Percentiles rank a stretch among this genome's conserved stretches.
These are phyloP conservation scores for Zosterops pallidus DNA, from an alignment of 2,113 vertebrate genomes.

Conservation along the genomic window DNA sequence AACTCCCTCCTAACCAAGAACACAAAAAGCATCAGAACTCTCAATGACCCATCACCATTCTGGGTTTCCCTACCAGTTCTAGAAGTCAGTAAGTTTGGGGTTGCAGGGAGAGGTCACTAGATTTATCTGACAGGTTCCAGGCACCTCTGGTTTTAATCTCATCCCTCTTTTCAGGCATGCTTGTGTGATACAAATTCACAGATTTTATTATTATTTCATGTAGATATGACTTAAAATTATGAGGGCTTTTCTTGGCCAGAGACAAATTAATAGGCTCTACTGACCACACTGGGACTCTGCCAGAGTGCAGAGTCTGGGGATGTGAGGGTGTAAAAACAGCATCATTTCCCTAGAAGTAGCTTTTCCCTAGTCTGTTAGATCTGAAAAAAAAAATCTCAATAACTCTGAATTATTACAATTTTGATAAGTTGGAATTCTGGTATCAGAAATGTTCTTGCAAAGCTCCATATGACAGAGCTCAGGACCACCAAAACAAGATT, in stretches of 20 bases:
- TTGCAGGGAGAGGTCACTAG: background rate
- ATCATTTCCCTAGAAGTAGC: background rate
- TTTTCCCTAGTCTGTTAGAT: background rate
- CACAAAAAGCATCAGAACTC: background rate
- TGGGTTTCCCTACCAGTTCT: background rate
- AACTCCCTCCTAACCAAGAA: background rate
- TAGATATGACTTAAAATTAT: background rate
- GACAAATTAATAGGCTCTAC: background rate
- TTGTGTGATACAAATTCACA: background rate
- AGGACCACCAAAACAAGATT: background rate
- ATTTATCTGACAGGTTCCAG: background rate
- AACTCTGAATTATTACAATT: background rate
- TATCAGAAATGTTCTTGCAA: background rate
- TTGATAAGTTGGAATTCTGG: background rate
- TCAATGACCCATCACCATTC: background rate
- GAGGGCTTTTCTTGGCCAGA: background rate
- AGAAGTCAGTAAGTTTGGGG: background rate
- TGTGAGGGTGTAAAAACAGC: background rate
- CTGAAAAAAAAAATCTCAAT: background rate
- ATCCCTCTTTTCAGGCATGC: background rate
- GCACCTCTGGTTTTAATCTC: background rate
- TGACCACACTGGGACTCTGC: background rate
- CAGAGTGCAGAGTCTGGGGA: background rate
- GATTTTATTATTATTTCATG: background rate
- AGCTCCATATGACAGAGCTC: background rate